Conservation (phyloP, 2,797 vertebrate genomes). For the Babyrousa celebensis region DNA sequence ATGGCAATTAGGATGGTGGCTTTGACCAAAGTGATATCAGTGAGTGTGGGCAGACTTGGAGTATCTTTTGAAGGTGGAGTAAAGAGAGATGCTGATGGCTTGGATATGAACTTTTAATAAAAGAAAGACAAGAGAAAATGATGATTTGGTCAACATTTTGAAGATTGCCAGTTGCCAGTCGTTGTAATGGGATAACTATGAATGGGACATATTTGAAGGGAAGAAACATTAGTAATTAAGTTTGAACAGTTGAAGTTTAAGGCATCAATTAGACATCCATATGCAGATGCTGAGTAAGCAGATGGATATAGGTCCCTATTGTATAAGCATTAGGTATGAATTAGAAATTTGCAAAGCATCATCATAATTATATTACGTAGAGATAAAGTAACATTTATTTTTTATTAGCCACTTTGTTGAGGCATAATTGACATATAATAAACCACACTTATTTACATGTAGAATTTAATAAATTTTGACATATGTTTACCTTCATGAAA, state of each 20-base stretch:
- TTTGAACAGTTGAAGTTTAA: not conserved
- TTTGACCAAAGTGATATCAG: not conserved
- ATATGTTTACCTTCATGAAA: not conserved
- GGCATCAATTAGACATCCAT: not conserved
- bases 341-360: not conserved
- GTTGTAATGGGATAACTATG: not conserved
- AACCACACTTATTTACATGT: not conserved
- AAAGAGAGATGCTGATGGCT: not conserved
- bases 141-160: not conserved
- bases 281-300: not conserved
- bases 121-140: not conserved
- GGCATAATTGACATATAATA: not conserved
- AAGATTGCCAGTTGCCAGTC: not conserved
- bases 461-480: not conserved
- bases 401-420: not conserved
- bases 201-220: not conserved
- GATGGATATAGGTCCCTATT: not conserved
- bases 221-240: not conserved
- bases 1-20: fast-evolving
- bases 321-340: not conserved
- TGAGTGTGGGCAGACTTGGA: not conserved
- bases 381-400: not conserved
- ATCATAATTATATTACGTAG: not conserved
- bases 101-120: not conserved
- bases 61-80: not conserved